Evolutionary conservation across 2,113 vertebrate species (phyloP), one percentile per base, ranked within the genome.

Genomic region (Scomber scombrus): DNA sequence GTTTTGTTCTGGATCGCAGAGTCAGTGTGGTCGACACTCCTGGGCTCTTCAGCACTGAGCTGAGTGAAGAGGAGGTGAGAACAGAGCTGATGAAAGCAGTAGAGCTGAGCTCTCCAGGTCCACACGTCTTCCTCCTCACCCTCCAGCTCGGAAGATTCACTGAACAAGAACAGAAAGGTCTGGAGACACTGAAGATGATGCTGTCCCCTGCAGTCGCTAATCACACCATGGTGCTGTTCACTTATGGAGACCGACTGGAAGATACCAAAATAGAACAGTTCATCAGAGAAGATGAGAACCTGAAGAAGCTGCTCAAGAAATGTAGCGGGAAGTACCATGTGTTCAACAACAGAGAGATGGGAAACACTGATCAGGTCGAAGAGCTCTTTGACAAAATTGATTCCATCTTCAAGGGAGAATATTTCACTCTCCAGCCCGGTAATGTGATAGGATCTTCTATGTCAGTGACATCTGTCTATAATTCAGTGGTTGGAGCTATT

Each of bases 131-230:
- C 71, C 58, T 81, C 26, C 58, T 81, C 18, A 14, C 51, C 58
- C 11, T 81, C 29, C 65, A 81, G 71, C 65, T 81, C 1, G 16
- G 79, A 15, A 75, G 71, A 26, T 70, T 81, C 43, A 70, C 51
- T 9, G 7, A 63, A 43, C 65, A 75, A 21, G 80, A 81, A 16
- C 58, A 57, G 57, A 6, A 49, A 19, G 72, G 51, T 5, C 4
- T 64, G 51, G 0, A 76, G 46, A 19, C 0, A 7, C 65, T 82
- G 72, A 2, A 0, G 80, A 29, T 5, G 0, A 58, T 65, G 11
- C 66, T 82, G 72, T 16, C 31, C 51, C 2, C 29, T 13, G 11
- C 50, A 8, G 52, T 82, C 13, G 51, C 19, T 46, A 26, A 71
- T 50, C 15, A 46, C 31, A 71, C 43, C 66, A 51, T 76, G 45